Conservation (phyloP, 2,797 vertebrate genomes). For the Notamacropus eugenii region DNA sequence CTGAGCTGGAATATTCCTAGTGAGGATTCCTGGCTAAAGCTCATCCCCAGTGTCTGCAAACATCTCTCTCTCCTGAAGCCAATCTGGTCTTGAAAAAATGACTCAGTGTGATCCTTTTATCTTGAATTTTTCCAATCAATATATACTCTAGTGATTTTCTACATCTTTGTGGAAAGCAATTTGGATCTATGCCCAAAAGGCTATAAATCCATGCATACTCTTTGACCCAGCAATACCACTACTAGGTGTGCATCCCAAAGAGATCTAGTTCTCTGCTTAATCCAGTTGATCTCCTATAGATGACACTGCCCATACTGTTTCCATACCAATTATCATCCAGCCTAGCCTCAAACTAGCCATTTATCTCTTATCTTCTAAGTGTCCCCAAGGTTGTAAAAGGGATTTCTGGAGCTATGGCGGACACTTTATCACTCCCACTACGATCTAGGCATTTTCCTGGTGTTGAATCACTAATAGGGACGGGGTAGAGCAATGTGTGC, state of each 20-base stretch:
- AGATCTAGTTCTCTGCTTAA: neutral
- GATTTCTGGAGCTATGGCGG: no score
- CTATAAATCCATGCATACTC: neutral
- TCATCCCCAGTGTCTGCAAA: neutral
- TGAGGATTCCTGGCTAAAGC: neutral
- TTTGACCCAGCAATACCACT: neutral
- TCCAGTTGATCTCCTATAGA: no score
- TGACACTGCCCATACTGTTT: no score
- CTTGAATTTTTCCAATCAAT: neutral
- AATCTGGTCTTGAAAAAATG: neutral
- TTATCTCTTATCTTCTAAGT: no score
- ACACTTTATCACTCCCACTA: no score
- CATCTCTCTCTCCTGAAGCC: neutral
- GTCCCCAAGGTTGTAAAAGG: no score
- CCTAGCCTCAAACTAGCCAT: no score
- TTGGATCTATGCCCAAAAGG: neutral
- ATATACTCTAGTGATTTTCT: neutral
- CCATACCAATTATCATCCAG: no score
- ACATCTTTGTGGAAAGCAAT: neutral
- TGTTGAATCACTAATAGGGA: no score
- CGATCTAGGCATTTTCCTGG: no score
- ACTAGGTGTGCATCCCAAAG: neutral
- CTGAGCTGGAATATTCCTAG: neutral
- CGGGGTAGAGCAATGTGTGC: no score
- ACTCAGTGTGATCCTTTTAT: neutral